Evolutionary conservation across 2,888 invertebrate genomes (phyloP).

Genomic region (Cerastis leucographa): DNA sequence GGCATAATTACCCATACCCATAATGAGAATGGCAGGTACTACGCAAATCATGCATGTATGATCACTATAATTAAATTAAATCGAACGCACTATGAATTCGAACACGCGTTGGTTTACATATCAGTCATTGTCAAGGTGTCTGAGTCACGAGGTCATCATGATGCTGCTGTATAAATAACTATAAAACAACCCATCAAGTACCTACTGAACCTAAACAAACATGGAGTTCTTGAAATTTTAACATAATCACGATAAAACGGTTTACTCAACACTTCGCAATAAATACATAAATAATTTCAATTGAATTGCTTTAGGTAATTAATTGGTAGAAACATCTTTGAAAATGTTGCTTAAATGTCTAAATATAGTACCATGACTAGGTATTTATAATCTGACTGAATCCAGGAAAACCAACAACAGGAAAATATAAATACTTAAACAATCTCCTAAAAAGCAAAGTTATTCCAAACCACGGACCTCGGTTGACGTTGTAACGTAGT

Average conservation of each 20-base stretch:
- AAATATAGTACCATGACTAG: slow-evolving; percentile 16
- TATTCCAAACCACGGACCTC: slow-evolving; percentile 3
- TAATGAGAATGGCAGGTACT: not conserved
- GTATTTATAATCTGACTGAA: slow-evolving; percentile 5
- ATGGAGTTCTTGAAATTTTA: slow-evolving; percentile 63
- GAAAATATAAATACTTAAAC: slow-evolving; percentile 22
- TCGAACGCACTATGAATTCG: slow-evolving; percentile 72
- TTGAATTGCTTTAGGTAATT: slow-evolving; percentile 4
- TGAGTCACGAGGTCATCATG: slow-evolving; percentile 73
- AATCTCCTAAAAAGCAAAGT: slow-evolving; percentile 1
- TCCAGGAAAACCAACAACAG: slow-evolving; percentile 20
- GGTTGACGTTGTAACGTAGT: not conserved
- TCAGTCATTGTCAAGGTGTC: slow-evolving; percentile 72
- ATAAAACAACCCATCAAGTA: slow-evolving; percentile 70
- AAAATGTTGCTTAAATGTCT: slow-evolving; percentile 31
- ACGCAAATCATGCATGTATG: not conserved
- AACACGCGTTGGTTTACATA: slow-evolving; percentile 65
- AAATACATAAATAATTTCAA: slow-evolving; percentile 31
- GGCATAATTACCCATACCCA: not conserved
- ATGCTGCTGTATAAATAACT: slow-evolving; percentile 63
- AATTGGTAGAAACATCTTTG: not conserved
- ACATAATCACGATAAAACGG: slow-evolving; percentile 26
- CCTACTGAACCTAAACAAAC: slow-evolving; percentile 71
- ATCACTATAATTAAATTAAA: slow-evolving; percentile 11
- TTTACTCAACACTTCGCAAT: slow-evolving; percentile 46